Conservation (phyloP, 2,888 invertebrate genomes). For the Coelinius sp. region DNA sequence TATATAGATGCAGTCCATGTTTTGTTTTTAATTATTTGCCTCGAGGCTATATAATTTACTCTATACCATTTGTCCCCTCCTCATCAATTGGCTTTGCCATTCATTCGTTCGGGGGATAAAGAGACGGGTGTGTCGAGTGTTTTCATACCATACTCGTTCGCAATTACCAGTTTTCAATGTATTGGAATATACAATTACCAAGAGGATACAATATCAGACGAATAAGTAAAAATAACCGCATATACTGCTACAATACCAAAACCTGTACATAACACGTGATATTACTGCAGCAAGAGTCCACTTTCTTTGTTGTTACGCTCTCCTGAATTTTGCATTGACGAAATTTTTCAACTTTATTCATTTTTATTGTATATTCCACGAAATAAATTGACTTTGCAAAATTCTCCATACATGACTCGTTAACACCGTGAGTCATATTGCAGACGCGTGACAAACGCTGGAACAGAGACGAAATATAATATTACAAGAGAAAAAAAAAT, state of each 20-base stretch:
- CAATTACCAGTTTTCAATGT: conserved; percentile 13
- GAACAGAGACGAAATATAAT: not conserved
- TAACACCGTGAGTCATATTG: conserved; percentile 1
- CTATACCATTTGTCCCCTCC: not conserved
- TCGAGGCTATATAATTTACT: no score
- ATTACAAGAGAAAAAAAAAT: not conserved
- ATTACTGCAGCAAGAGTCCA: not conserved
- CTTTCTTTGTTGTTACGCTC: conserved; percentile 30
- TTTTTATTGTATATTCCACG: not conserved
- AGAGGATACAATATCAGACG: not conserved
- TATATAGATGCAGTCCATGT: no score
- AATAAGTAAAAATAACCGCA: not conserved
- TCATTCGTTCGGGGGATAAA: conserved; percentile 12
- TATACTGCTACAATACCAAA: not conserved
- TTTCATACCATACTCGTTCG: conserved; percentile 17
- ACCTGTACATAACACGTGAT: not conserved
- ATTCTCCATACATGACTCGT: not conserved
- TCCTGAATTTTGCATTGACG: conserved; percentile 15
- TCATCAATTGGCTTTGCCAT: conserved; percentile 15
- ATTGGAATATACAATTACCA: conserved; percentile 14
- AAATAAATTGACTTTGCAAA: not conserved
- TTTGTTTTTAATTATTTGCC: no score
- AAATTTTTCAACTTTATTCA: not conserved
- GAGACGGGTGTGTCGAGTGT: conserved; percentile 20
- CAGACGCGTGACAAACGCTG: not conserved